phyloP scores from a whole-genome alignment of 2,888 invertebrate species.

The Agrochola circellaris region DNA sequence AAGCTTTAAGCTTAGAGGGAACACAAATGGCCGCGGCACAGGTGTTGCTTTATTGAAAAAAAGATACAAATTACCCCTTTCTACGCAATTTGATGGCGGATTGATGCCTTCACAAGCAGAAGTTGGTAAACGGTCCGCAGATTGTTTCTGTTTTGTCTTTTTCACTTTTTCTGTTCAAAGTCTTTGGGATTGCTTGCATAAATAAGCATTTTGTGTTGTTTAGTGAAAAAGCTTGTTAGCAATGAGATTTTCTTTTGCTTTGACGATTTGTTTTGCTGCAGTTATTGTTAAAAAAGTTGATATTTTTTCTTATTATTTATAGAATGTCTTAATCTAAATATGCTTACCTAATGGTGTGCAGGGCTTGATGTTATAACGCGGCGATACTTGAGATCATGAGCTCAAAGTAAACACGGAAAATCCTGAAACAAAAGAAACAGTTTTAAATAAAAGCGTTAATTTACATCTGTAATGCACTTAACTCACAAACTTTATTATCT shows the following conservation, averaged over 20 bases:
- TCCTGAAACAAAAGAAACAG: slow-evolving; percentile 82
- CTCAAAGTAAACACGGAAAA: slow-evolving; percentile 69
- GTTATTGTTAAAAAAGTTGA: neutral
- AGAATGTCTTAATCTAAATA: neutral
- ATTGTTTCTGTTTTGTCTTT: slow-evolving; percentile 69
- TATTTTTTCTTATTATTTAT: neutral
- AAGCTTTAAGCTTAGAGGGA: slow-evolving; percentile 85
- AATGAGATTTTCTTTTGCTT: slow-evolving; percentile 49
- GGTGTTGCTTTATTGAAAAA: slow-evolving; percentile 90
- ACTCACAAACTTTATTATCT: slow-evolving; percentile 79
- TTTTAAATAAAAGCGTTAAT: slow-evolving; percentile 59
- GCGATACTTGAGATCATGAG: slow-evolving; percentile 80
- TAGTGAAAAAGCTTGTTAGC: slow-evolving; percentile 47
- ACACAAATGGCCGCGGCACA: slow-evolving; percentile 85
- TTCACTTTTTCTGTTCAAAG: slow-evolving; percentile 54
- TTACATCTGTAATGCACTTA: slow-evolving; percentile 71
- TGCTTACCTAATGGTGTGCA: slow-evolving; percentile 84
- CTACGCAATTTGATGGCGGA: slow-evolving; percentile 81
- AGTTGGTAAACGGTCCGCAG: slow-evolving; percentile 63
- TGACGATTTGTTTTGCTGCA: slow-evolving; percentile 36
- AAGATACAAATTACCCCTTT: slow-evolving; percentile 88
- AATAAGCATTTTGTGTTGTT: slow-evolving; percentile 48
- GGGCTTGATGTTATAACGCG: slow-evolving; percentile 86
- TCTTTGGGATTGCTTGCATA: slow-evolving; percentile 50
- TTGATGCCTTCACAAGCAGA: slow-evolving; percentile 75